A percentile compares a stretch with the other conserved stretches of the same genome.
Conservation (phyloP, 2,113 vertebrate genomes). For the Apaloderma vittatum region DNA sequence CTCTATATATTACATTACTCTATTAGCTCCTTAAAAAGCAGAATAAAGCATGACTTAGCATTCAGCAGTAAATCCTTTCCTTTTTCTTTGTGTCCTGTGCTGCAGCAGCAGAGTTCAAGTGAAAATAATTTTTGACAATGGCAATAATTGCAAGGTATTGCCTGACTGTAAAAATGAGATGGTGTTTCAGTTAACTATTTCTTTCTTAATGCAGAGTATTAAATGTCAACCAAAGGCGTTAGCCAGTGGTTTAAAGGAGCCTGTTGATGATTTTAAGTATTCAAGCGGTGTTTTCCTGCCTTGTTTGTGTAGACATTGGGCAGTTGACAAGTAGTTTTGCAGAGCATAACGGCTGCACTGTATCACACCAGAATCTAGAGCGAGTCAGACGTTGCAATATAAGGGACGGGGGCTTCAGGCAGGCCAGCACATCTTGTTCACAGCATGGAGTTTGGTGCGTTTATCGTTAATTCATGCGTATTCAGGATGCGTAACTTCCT, state of each 20-base stretch:
- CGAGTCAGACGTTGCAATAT: not conserved
- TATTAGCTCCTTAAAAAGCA: constrained; percentile 49
- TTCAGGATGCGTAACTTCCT: not conserved
- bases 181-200: constrained; percentile 12
- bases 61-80: constrained; percentile 35
- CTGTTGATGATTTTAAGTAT: constrained; percentile 49
- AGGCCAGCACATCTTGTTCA: not conserved
- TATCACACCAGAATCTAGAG: not conserved
- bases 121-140: not conserved
- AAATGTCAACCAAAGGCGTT: not conserved
- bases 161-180: not conserved
- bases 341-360: constrained; percentile 51
- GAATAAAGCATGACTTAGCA: constrained; percentile 49
- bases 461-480: not conserved
- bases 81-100: not conserved
- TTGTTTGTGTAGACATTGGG: constrained; percentile 40
- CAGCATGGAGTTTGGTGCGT: not conserved
- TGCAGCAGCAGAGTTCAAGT: not conserved
- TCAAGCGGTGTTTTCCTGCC: constrained; percentile 31
- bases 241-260: not conserved
- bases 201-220: not conserved
- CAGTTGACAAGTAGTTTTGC: constrained; percentile 30
- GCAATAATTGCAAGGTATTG: not conserved
- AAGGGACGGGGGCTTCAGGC: not conserved
- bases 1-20: constrained; percentile 33